Conservation (phyloP, 2,113 vertebrate species). For the Halcyon malimbica region DNA sequence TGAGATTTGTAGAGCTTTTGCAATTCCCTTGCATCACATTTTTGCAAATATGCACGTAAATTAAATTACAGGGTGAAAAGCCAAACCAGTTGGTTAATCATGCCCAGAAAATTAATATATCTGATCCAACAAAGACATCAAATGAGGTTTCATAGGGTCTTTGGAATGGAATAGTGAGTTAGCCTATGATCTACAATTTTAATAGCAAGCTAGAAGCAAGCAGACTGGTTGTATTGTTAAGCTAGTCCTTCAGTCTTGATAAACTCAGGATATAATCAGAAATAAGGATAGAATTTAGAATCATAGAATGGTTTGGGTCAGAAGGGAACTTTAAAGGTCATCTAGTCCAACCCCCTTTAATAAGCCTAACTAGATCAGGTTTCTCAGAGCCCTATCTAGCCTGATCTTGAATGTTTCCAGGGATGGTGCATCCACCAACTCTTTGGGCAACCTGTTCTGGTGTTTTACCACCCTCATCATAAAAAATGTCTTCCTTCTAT, state of each 20-base stretch:
- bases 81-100: background rate
- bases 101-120: constrained; percentile 9
- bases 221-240: background rate
- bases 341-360: background rate
- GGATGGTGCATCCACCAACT: background rate
- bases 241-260: background rate
- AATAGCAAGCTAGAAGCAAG: background rate
- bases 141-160: background rate
- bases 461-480: background rate
- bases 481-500: background rate
- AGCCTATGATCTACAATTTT: background rate
- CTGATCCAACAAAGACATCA: background rate
- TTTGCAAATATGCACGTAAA: background rate
- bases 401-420: background rate
- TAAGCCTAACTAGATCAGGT: background rate
- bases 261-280: background rate
- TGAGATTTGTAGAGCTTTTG: constrained; percentile 24
- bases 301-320: background rate
- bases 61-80: constrained; percentile 18
- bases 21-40: background rate
- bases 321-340: background rate
- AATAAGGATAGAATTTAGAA: background rate
- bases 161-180: background rate
- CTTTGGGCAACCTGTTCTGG: background rate
- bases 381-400: background rate